Conservation (phyloP, 1,140 invertebrate species). For the Eurosta solidaginis region DNA sequence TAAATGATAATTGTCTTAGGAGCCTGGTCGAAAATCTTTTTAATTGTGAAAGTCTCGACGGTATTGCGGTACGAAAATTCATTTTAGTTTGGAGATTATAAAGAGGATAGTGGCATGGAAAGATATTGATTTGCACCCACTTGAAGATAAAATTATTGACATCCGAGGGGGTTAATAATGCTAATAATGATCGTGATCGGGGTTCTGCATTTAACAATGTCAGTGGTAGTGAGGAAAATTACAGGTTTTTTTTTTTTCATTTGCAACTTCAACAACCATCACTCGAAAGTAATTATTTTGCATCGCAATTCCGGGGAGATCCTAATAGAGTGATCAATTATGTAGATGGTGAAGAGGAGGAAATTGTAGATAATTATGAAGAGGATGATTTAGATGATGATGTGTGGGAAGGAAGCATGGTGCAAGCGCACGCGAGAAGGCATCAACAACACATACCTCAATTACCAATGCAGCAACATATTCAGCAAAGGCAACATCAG, state of each 20-base stretch:
- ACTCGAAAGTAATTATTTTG: constrained; percentile 56
- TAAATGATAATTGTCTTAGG: constrained; percentile 78
- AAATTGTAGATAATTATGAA: not conserved
- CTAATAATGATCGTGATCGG: not conserved
- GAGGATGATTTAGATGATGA: constrained; percentile 5
- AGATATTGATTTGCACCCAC: constrained; percentile 78
- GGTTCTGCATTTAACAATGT: not conserved
- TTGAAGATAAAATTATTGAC: constrained; percentile 67
- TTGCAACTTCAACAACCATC: constrained; percentile 51
- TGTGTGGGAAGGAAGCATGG: constrained; percentile 30
- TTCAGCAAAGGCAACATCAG: too few species aligned
- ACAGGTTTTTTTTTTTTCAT: constrained; percentile 50
- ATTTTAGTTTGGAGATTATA: constrained; percentile 82
- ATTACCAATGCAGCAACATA: not conserved
- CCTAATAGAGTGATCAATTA: not conserved
- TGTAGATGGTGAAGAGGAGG: constrained; percentile 9
- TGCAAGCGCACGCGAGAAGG: not conserved
- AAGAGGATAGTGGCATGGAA: constrained; percentile 86
- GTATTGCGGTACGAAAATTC: constrained; percentile 69
- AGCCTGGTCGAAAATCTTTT: constrained; percentile 71
- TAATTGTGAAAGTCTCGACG: constrained; percentile 64
- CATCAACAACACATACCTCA: constrained; percentile 9
- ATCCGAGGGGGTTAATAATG: not conserved
- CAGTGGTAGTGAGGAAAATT: not conserved
- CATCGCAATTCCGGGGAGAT: constrained; percentile 47